Evolutionary conservation across 1,140 invertebrate species (phyloP).

Genomic region (Macrotrachela quadricornifera): DNA sequence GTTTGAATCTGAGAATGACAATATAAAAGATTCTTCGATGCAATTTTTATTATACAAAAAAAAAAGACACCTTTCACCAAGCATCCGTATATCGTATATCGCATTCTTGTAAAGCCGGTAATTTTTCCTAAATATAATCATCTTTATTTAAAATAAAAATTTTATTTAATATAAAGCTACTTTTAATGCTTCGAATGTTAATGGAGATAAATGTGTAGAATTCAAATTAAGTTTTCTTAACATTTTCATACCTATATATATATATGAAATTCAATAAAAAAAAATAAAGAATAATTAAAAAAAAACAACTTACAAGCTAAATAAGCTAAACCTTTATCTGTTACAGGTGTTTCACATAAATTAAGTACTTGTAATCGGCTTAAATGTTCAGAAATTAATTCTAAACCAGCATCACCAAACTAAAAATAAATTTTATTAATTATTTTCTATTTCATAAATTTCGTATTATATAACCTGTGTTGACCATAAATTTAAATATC

Average conservation of each 20-base stretch:
- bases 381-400: constrained; percentile 59
- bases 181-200: constrained; percentile 53
- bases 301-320: constrained; percentile 40
- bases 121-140: constrained; percentile 33
- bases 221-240: constrained; percentile 58
- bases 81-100: constrained; percentile 64
- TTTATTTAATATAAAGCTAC: no score
- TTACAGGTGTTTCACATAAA: constrained; percentile 63
- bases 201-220: constrained; percentile 54
- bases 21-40: no score
- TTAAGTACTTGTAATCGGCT: constrained; percentile 60
- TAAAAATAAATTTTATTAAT: constrained; percentile 34
- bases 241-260: constrained; percentile 47
- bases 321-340: constrained; percentile 55
- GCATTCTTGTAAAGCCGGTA: constrained; percentile 58
- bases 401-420: constrained; percentile 57
- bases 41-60: no score
- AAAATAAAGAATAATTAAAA: background rate
- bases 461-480: constrained; percentile 38
- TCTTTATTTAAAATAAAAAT: constrained; percentile 1
- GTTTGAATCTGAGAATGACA: no score
- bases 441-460: background rate
- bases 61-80: constrained; percentile 34
- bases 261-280: constrained; percentile 5
- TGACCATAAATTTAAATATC: constrained; percentile 64